Conservation (phyloP, 1,140 invertebrate species). For the Conus ventricosus region DNA sequence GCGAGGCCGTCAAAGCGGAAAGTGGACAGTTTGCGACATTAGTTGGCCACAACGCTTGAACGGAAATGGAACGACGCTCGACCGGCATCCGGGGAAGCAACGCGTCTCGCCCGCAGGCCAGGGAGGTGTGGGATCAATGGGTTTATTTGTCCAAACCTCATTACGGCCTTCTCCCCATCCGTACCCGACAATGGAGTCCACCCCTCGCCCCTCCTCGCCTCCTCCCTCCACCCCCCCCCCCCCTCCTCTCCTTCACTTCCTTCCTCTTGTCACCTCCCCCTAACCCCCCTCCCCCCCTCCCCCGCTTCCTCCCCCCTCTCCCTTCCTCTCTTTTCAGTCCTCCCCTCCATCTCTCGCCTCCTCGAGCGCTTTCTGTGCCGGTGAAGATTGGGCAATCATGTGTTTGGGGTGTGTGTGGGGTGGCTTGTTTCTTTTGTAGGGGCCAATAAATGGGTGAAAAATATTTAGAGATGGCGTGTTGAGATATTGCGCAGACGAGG, state of each 20-base stretch:
- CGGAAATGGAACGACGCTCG: slow-evolving; percentile 16
- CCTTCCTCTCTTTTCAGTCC: neutral
- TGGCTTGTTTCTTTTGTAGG: no score
- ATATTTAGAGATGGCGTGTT: no score
- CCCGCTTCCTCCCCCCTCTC: neutral
- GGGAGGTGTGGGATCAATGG: slow-evolving; percentile 7
- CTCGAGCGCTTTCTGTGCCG: neutral
- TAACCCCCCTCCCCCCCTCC: neutral
- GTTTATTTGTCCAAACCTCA: slow-evolving; percentile 23
- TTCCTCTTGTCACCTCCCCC: neutral
- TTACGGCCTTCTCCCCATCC: neutral
- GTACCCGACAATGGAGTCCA: neutral
- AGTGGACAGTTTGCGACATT: slow-evolving; percentile 22
- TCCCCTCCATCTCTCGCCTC: neutral
- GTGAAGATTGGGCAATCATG: neutral
- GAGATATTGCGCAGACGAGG: no score
- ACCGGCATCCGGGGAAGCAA: neutral
- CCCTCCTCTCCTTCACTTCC: neutral
- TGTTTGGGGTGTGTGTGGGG: neutral
- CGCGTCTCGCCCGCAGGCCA: neutral
- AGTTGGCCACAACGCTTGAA: slow-evolving; percentile 1
- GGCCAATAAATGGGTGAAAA: no score
- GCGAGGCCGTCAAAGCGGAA: neutral
- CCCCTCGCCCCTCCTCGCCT: neutral
- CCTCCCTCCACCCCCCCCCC: neutral